These are phyloP conservation scores for Phrynocephalus versicolor DNA, from an alignment of 2,113 vertebrate genomes.

Conservation along the genomic window DNA sequence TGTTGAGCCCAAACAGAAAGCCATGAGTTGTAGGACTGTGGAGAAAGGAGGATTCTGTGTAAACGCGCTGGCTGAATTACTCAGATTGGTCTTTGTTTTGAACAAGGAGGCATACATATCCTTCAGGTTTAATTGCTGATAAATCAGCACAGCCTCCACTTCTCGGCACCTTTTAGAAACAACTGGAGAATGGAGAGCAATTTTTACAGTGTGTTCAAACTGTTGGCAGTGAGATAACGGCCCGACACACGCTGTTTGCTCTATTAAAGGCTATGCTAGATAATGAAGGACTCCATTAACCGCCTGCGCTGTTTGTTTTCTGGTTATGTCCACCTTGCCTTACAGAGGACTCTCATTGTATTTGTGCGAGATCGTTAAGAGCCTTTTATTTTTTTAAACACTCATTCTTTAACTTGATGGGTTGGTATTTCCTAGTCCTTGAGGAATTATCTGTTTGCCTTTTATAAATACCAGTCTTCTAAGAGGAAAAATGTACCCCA, in stretches of 20 bases:
- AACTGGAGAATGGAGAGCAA: conserved; percentile 91
- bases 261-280: conserved; percentile 80
- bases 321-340: conserved; percentile 72
- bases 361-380: conserved; percentile 47
- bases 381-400: conserved; percentile 35
- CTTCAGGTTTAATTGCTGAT: conserved; percentile 96
- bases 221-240: conserved; percentile 86
- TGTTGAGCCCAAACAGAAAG: conserved; percentile 61
- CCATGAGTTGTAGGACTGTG: conserved; percentile 49
- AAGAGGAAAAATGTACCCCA: not conserved
- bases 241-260: conserved; percentile 74
- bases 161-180: conserved; percentile 77
- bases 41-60: conserved; percentile 48
- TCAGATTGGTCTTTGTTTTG: conserved; percentile 74
- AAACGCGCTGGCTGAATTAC: conserved; percentile 69
- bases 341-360: conserved; percentile 53
- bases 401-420: conserved; percentile 43
- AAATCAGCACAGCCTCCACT: conserved; percentile 93
- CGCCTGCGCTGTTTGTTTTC: conserved; percentile 84
- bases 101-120: conserved; percentile 81
- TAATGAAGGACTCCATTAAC: conserved; percentile 92
- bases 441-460: conserved; percentile 45
- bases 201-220: conserved; percentile 84
- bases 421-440: conserved; percentile 20
- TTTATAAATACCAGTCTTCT: conserved; percentile 18